Base-by-base conservation (phyloP, 2,888 invertebrate genomes). In the Eudasyphora cyanicolor region DNA sequence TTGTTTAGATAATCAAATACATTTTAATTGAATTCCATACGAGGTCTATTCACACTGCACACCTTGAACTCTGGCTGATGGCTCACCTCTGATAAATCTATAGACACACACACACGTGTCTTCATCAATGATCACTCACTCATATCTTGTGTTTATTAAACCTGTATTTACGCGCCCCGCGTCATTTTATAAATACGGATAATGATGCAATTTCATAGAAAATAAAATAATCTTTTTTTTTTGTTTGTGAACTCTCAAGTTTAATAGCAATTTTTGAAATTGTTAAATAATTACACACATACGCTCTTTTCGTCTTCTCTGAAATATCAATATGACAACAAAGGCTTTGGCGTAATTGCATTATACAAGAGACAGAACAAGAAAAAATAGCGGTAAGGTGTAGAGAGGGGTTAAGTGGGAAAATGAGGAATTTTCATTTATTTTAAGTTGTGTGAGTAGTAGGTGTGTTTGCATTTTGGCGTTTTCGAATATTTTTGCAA, bases 151-250 rank as follows among this genome's bases (percentile, higher is more conserved):
- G 7, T 69, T 49, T 69, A 7, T 45, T 29, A 79, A 82, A 82
- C 82, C 79, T 76, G 82, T 82, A 70, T 79, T 76, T 57, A 79
- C 51, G 54, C 32, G 45, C n/a, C 45, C 17, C 17, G 17, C 17
- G 57, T 57, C 27, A 27, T 6, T 24, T n/a, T 69, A 79, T 75
- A 71, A 80, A 64, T 45, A 21, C 38, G 64, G 32, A 77, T 80
- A 83, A 84, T 84, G 84, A 84, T 84, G 84, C 84, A 84, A 84
- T 84, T 83, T 78, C 24, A 73, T 64, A 54, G 51, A 76, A 79
- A 79, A 76, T 81, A 62, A 76, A 64, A 76, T 78, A 76, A 84
- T 81, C 75, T 76, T 12, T 45, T 45, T 38, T 8, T 8, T 38
- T 38, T n/a, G n/a, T 14, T 38, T 38, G 38, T 38, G 5, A 12